phyloP scores from a whole-genome alignment of 2,113 vertebrate species.

The Stercorarius parasiticus region DNA sequence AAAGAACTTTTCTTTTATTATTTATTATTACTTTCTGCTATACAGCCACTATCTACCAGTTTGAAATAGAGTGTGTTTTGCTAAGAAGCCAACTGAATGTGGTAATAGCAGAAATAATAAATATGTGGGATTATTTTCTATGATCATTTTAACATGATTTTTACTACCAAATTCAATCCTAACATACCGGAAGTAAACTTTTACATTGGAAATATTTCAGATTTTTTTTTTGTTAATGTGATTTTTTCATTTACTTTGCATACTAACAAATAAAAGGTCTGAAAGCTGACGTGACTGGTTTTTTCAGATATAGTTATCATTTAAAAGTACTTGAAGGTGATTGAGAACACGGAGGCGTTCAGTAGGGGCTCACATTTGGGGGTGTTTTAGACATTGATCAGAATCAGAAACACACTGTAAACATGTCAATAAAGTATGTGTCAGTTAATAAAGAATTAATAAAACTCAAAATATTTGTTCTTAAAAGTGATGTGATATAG shows the following conservation, averaged over 20 bases:
- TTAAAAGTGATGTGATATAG: not conserved
- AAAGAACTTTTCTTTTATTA: not conserved
- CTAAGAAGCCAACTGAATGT: not conserved
- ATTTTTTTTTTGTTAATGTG: not conserved
- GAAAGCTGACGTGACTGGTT: not conserved
- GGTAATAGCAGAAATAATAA: not conserved
- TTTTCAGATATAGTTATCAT: not conserved
- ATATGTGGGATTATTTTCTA: not conserved
- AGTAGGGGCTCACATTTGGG: fast-evolving
- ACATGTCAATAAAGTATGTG: not conserved
- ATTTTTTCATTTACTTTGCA: not conserved
- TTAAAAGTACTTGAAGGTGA: not conserved
- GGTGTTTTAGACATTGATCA: not conserved
- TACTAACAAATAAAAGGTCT: not conserved
- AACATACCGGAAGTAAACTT: not conserved
- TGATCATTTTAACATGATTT: not conserved
- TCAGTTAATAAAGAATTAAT: not conserved
- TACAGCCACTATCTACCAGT: not conserved
- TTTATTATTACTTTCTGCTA: not conserved
- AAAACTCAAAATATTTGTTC: not conserved
- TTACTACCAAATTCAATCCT: not conserved
- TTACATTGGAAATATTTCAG: not conserved
- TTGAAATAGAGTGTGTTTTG: not conserved
- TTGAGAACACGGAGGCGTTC: not conserved
- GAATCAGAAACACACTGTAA: not conserved